phyloP scores from a whole-genome alignment of 2,113 vertebrate species.

The rat (Rattus norvegicus) region GRCr8 NC_086019.1:42705501-42706000 shows the following conservation, averaged over 20 bases:
- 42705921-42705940: not conserved
- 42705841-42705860: not conserved
- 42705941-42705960: not conserved
- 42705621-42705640: slow-evolving; percentile 32
- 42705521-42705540: not conserved
- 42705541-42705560: not conserved
- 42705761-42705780: not conserved
- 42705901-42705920: not conserved
- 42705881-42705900: not conserved
- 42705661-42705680: slow-evolving; percentile 10
- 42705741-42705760: slow-evolving; percentile 49
- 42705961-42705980: not conserved
- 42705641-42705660: slow-evolving; percentile 34
- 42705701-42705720: not conserved
- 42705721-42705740: slow-evolving; percentile 65
- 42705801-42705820: not conserved
- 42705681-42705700: not conserved
- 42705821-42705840: not conserved
- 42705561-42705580: not conserved
- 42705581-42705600: not conserved
- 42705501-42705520: not conserved
- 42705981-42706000: not conserved
- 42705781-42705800: not conserved
- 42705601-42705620: slow-evolving; percentile 1
- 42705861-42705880: not conserved